Base-by-base conservation (phyloP, 2,797 vertebrate genomes). In the Naso thynnoides region DNA sequence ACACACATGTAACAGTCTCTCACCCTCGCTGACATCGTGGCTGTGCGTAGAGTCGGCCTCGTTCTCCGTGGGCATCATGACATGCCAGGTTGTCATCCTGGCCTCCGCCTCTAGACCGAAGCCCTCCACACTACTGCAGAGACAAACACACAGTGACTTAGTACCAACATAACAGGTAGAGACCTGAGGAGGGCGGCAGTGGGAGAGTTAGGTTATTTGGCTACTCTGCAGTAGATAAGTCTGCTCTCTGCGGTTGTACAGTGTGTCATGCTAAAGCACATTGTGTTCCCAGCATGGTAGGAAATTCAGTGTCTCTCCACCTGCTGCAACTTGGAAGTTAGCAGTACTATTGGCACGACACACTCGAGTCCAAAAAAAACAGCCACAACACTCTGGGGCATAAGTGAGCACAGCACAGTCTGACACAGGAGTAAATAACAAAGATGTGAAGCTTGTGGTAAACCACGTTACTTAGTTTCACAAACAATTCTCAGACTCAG, bases 71-170 rank as follows among this genome's bases (percentile, higher is more conserved):
- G 97, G 95, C 70, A 99, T 97, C 95, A 98, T 98, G 44, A 99
- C 95, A 66, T 99, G 98, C 98, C 98, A 99, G 29, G 98, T 99
- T 6, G 98, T 99, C 98, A 99, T 99, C 77, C 98, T 94, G 61
- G 98, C 97, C 93, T 99, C 98, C 18, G 98, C 97, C 92, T 99
- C 98, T 91, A 99, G 88, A 67, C 98, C 98, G 76, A 99, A 99
- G 18, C 98, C 98, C 75, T 99, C 98, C 73, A 97, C 95, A 0
- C 95, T 97, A 50, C 98, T 99, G 91, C 44, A 50, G 55, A 77
- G 15, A 82, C 54, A 78, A 33, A 81, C 57, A 86, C 66, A 83
- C 56, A 59, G 42, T 1, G 11, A 18, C 9, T 57, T 26, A 49
- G 45, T 11, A 56, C 15, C 42, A 45, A 38, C 50, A 54, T 26